phyloP scores from a whole-genome alignment of 2,888 invertebrate genomes.

The Trachelus iudaicus region DNA sequence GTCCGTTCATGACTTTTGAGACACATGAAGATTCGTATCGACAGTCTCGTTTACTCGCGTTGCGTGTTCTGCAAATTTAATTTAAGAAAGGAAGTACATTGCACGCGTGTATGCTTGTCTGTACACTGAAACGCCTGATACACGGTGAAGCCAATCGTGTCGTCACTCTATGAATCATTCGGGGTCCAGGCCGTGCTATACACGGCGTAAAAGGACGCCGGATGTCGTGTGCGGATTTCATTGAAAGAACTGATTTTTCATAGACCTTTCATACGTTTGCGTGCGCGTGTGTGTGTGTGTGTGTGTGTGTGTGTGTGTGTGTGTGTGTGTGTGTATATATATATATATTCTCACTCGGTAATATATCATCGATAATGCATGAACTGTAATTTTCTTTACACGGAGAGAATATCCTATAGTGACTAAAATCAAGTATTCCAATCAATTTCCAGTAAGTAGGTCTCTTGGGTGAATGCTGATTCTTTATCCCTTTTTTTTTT shows the following conservation, averaged over 20 bases:
- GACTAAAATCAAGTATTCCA: background rate
- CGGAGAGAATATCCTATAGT: background rate
- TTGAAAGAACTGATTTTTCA: background rate
- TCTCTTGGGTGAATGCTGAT: background rate
- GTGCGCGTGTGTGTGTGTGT: no score
- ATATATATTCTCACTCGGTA: background rate
- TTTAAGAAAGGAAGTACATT: constrained; percentile 16
- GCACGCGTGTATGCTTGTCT: background rate
- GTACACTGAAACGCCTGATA: constrained; percentile 6
- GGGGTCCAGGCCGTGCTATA: constrained; percentile 1
- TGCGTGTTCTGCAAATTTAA: constrained; percentile 8
- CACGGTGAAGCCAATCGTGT: constrained; percentile 14
- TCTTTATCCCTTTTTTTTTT: background rate
- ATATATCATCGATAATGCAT: background rate
- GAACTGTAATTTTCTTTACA: background rate
- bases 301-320: no score
- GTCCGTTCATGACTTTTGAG: background rate
- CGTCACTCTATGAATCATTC: constrained; percentile 14
- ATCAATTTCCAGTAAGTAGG: background rate
- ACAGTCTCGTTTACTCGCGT: background rate
- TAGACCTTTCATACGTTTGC: background rate
- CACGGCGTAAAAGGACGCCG: background rate
- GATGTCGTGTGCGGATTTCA: background rate
- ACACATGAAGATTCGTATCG: background rate
- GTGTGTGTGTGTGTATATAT: background rate